Evolutionary conservation across 2,888 invertebrate genomes (phyloP).

Genomic region (Hyalella azteca): DNA sequence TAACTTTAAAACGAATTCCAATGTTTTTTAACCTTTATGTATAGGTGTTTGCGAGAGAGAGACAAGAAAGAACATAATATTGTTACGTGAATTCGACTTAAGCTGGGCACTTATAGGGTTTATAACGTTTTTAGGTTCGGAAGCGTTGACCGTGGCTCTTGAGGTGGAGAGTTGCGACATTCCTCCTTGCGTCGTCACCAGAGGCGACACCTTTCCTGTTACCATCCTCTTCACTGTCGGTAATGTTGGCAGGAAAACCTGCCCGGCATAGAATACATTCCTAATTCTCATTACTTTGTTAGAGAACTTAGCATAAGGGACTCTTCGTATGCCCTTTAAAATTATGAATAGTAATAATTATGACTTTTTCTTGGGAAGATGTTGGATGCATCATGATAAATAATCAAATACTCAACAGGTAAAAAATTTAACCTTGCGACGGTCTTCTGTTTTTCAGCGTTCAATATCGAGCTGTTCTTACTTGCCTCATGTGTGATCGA

Average conservation of each 20-base stretch:
- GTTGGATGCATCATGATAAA: background rate
- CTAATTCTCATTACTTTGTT: background rate
- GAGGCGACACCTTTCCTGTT: constrained; percentile 34
- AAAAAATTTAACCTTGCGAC: background rate
- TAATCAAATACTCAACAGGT: background rate
- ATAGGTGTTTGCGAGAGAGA: too few relatives aligned
- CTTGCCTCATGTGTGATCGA: background rate
- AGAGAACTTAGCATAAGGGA: background rate
- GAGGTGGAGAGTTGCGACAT: constrained; percentile 40
- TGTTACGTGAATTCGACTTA: too few relatives aligned
- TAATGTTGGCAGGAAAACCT: background rate
- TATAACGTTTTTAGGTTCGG: constrained; percentile 38
- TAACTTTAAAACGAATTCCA: too few relatives aligned
- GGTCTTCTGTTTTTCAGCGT: background rate
- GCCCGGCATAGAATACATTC: background rate
- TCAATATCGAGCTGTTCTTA: too few relatives aligned
- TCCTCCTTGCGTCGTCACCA: constrained; percentile 39
- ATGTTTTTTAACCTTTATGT: too few relatives aligned
- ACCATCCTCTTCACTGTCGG: constrained; percentile 41
- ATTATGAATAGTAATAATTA: background rate
- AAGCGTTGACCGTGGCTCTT: constrained; percentile 37
- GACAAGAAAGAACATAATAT: too few relatives aligned
- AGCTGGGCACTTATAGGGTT: background rate
- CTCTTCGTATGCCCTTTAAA: background rate
- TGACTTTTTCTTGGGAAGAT: background rate